Conservation (phyloP, 2,797 vertebrate genomes). For the Discoglossus pictus region DNA sequence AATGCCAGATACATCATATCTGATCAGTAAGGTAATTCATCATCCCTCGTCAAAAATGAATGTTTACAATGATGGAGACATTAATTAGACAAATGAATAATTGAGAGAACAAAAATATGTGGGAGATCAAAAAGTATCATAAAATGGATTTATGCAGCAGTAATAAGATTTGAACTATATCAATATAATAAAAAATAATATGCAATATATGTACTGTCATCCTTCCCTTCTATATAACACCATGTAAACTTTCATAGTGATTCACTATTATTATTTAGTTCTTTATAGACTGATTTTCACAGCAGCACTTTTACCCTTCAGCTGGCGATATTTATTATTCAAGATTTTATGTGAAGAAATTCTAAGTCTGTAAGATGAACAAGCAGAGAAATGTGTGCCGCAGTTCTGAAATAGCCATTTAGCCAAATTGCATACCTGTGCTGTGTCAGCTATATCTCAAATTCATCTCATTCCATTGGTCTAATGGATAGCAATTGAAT, state of each 20-base stretch:
- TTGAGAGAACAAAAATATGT: too few species aligned
- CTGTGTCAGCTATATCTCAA: constrained; percentile 89
- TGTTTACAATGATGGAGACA: too few species aligned
- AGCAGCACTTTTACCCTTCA: constrained; percentile 54
- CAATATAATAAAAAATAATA: constrained; percentile 14
- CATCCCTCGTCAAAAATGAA: too few species aligned
- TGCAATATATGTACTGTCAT: constrained; percentile 15
- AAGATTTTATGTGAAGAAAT: constrained; percentile 54
- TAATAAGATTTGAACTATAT: constrained; percentile 5
- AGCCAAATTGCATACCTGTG: constrained; percentile 92
- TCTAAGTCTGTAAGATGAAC: constrained; percentile 66
- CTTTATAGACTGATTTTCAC: constrained; percentile 50
- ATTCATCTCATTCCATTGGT: constrained; percentile 88
- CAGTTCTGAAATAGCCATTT: constrained; percentile 82
- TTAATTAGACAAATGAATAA: too few species aligned
- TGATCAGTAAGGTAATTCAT: too few species aligned
- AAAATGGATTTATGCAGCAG: too few species aligned
- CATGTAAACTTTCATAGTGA: constrained; percentile 37
- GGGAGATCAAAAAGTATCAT: too few species aligned
- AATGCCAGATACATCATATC: too few species aligned
- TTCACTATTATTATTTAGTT: constrained; percentile 50
- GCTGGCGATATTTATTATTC: constrained; percentile 50
- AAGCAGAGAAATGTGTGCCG: constrained; percentile 69
- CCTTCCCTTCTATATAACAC: not conserved
- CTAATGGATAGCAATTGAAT: constrained; percentile 97